Conservation (phyloP, 2,113 vertebrate genomes). For the Eurystomus gularis region DNA sequence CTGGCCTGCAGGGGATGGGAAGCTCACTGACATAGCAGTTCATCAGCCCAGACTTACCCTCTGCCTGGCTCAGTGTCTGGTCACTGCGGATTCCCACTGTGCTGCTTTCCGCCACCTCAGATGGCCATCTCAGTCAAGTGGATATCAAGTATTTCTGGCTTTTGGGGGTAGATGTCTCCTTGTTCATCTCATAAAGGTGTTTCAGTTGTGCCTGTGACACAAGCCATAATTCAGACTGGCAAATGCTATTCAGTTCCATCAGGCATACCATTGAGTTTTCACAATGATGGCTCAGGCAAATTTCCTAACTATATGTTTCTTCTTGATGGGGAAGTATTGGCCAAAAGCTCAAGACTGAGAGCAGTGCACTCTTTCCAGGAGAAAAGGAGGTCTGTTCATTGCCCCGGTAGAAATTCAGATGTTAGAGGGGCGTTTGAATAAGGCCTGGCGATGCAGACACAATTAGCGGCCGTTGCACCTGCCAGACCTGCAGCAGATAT, state of each 20-base stretch:
- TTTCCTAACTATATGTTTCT: not conserved
- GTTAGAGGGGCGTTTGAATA: not conserved
- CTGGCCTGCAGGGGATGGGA: not conserved
- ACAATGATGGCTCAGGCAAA: not conserved
- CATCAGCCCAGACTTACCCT: not conserved
- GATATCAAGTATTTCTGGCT: not conserved
- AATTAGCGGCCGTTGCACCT: not conserved
- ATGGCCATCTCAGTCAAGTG: not conserved
- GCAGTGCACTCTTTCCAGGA: not conserved
- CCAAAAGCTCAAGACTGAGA: not conserved
- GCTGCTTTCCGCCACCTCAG: not conserved
- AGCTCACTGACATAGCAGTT: not conserved
- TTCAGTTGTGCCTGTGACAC: not conserved
- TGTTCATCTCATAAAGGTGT: not conserved
- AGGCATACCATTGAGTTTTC: not conserved
- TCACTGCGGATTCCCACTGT: not conserved
- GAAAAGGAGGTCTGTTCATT: not conserved
- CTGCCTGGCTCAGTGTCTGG: not conserved
- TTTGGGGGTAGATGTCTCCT: not conserved
- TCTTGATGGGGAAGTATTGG: not conserved
- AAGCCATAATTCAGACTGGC: not conserved
- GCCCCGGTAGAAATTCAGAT: not conserved
- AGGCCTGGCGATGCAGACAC: not conserved
- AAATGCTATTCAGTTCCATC: not conserved
- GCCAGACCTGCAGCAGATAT: conserved; percentile 49